These are phyloP conservation scores for Poeciliopsis retropinna DNA, from an alignment of 2,113 vertebrate genomes.

Conservation along the genomic window DNA sequence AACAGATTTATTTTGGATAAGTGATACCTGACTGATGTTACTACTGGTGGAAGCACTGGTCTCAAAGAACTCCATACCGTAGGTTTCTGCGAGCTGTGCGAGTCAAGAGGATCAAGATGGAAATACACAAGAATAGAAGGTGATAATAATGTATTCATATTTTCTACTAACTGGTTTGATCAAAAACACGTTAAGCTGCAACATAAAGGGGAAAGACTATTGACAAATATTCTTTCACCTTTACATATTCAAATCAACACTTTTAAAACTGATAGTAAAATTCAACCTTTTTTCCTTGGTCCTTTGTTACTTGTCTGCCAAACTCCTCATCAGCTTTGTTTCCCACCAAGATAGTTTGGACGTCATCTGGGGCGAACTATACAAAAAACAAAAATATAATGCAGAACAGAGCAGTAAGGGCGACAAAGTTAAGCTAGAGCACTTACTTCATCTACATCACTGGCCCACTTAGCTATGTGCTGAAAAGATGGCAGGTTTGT, in stretches of 20 bases:
- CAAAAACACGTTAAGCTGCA: too few relatives aligned
- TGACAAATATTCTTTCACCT: not conserved
- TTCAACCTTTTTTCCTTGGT: constrained; percentile 90
- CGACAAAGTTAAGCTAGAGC: not conserved
- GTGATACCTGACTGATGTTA: constrained; percentile 89
- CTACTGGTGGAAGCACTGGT: constrained; percentile 92
- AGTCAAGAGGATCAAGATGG: constrained; percentile 2
- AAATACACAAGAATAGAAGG: not conserved
- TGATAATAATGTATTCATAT: too few relatives aligned
- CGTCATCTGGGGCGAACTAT: constrained; percentile 87
- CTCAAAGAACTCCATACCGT: constrained; percentile 96
- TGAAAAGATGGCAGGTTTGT: constrained; percentile 90
- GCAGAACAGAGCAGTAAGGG: constrained; percentile 2
- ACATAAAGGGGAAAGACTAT: too few relatives aligned
- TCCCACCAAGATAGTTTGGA: constrained; percentile 93
- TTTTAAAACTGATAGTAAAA: not conserved
- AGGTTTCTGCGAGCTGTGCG: constrained; percentile 88
- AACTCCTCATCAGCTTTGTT: constrained; percentile 93
- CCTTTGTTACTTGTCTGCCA: constrained; percentile 88
- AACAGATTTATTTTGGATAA: not conserved
- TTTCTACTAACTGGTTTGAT: too few relatives aligned
- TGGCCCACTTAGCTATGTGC: constrained; percentile 96
- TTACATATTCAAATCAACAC: not conserved
- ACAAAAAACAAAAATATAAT: constrained; percentile 2
- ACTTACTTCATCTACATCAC: constrained; percentile 93